A percentile compares a stretch with the other conserved stretches of the same genome.
phyloP scores from a whole-genome alignment of 2,797 vertebrate genomes.

The Enoplosus armatus region DNA sequence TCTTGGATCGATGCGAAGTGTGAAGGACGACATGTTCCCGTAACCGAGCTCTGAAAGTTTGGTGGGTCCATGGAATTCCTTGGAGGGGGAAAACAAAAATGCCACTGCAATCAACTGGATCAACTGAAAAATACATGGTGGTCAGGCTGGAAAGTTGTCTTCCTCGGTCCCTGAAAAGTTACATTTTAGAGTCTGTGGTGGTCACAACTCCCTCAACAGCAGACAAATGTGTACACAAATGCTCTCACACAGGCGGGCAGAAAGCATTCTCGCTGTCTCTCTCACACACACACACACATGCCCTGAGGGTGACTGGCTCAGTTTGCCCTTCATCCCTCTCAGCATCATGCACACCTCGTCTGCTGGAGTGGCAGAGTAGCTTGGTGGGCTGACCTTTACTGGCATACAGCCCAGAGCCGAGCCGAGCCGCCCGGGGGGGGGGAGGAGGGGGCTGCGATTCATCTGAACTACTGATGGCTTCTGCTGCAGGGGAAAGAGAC shows the following conservation, averaged over 20 bases:
- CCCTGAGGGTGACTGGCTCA: slow-evolving; percentile 15
- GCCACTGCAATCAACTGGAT: background rate
- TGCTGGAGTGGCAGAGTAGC: background rate
- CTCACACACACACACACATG: background rate
- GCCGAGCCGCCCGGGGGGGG: background rate
- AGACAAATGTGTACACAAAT: background rate
- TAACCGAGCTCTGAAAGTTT: background rate
- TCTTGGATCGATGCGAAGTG: no score
- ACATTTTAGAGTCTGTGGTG: background rate
- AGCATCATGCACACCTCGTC: slow-evolving; percentile 12
- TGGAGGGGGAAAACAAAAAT: background rate
- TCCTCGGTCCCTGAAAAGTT: no score
- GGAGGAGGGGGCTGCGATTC: slow-evolving; percentile 18
- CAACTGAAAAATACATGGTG: background rate
- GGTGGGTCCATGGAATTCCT: background rate
- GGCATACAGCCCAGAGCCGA: background rate
- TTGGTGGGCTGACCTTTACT: slow-evolving; percentile 20
- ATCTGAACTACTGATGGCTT: background rate
- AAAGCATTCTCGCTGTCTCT: no score
- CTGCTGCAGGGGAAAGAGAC: background rate
- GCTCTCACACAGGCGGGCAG: background rate
- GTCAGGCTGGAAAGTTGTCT: no score
- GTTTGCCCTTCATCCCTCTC: slow-evolving; percentile 11
- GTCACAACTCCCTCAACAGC: background rate
- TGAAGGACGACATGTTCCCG: background rate